These are phyloP conservation scores for Lycodopsis pacificus DNA, from an alignment of 2,797 vertebrate species.

Conservation along the genomic window DNA sequence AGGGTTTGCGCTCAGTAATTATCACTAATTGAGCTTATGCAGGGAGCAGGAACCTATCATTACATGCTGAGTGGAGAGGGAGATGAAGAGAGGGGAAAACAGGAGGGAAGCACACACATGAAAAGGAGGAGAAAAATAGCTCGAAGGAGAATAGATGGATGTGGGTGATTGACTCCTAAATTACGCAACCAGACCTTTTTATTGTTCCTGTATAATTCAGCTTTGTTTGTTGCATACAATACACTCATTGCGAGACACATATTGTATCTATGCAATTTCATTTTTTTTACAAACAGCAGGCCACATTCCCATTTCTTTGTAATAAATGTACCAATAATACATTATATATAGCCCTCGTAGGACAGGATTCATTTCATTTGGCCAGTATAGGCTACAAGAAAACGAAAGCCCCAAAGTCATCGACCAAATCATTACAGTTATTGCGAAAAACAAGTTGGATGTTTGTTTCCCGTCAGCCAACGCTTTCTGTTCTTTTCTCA, in stretches of 20 bases:
- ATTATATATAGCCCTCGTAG: slow-evolving; percentile 13
- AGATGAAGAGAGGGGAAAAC: slow-evolving; percentile 22
- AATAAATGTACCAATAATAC: slow-evolving; percentile 29
- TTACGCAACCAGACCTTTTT: neutral
- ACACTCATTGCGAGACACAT: neutral
- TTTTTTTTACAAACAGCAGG: neutral
- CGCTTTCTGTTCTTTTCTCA: slow-evolving; percentile 34
- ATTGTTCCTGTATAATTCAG: slow-evolving; percentile 28
- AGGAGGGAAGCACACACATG: neutral
- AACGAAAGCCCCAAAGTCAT: slow-evolving; percentile 1
- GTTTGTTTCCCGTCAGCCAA: slow-evolving; percentile 37
- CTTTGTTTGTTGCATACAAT: slow-evolving; percentile 19
- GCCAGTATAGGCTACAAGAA: neutral
- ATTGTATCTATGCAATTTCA: neutral
- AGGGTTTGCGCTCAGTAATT: slow-evolving; percentile 73
- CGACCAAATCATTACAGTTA: slow-evolving; percentile 43
- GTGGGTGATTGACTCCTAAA: slow-evolving; percentile 18
- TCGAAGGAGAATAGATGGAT: slow-evolving; percentile 23
- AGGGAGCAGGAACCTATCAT: slow-evolving; percentile 69
- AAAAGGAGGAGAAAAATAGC: slow-evolving; percentile 32
- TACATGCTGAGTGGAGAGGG: slow-evolving; percentile 55
- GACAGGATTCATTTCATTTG: slow-evolving; percentile 38
- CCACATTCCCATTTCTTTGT: slow-evolving; percentile 8
- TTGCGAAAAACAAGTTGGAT: slow-evolving; percentile 40
- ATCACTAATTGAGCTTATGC: slow-evolving; percentile 78